Base-by-base conservation (phyloP, 2,888 invertebrate species). In the Endotricha flammealis region DNA sequence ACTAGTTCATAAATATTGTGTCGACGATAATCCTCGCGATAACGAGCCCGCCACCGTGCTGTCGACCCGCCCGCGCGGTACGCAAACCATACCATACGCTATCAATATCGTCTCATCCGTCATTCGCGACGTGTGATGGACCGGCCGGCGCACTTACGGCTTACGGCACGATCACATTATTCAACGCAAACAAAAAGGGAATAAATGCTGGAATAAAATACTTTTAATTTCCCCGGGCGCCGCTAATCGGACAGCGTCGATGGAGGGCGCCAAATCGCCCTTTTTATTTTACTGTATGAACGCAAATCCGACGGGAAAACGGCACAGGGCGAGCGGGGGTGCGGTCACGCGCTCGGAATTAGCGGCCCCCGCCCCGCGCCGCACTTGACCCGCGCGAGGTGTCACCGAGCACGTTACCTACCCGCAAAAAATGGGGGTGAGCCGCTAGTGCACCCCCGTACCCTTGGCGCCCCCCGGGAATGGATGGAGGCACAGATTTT, bases 221-320 rank as follows among this genome's bases (percentile, higher is more conserved):
- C 82, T 82, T 83, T 82, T 83, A 83, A 83, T 83, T 83, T 82
- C 83, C 82, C 83, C 71, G 77, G 82, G 79, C 82, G 77, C 79
- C 79, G 79, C 80, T 83, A 83, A 83, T 83, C 82, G 81, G 75
- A 67, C 74, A 65, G 71, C 71, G 75, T 70, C 80, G 74, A 77
- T 75, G 79, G 79, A 80, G 82, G 80, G 80, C 76, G 73, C 76
- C 75, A 79, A 80, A 80, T 80, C 82, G 82, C 80, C 82, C 81
- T 82, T 83, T 81, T 81, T 82, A 81, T 82, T 83, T 80, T 74
- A 74, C 78, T 76, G 67, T 80, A 79, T 75, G 78, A 79, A 78
- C 77, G 78, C 75, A 81, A 82, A 82, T 82, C 80, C 82, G 77
- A 76, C 78, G 79, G 82, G 81, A 81, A 80, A 82, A 76, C 78